A percentile compares a stretch with the other conserved stretches of the same genome.
Conservation (phyloP, 2,888 invertebrate species). For the Steromphala cineraria region DNA sequence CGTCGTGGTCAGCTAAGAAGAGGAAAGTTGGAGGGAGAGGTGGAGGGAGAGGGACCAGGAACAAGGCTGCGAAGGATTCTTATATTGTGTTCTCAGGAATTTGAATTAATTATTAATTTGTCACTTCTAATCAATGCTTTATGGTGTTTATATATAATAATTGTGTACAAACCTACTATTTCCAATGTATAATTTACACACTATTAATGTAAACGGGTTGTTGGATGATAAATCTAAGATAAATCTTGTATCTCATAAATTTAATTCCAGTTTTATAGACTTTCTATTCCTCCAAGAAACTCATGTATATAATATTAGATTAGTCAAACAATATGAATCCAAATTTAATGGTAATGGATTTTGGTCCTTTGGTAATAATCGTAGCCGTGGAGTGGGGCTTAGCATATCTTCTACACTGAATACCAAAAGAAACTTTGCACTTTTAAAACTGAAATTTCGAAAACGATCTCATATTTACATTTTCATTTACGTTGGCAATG, state of each 20-base stretch:
- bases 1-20: no score
- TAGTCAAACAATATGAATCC: background rate
- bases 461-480: no score
- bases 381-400: background rate
- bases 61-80: no score
- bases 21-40: no score
- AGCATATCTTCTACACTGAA: background rate
- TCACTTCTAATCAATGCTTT: no score
- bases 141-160: no score
- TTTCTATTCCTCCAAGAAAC: conserved; percentile 12
- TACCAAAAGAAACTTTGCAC: background rate
- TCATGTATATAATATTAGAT: background rate
- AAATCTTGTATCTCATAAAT: background rate
- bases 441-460: no score
- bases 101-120: no score
- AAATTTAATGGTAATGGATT: background rate
- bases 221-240: background rate
- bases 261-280: background rate
- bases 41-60: no score
- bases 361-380: conserved; percentile 16
- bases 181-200: background rate
- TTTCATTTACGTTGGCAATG: no score
- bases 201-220: background rate
- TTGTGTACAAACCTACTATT: no score
- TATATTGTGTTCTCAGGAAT: no score